phyloP scores from a whole-genome alignment of 2,113 vertebrate species.

The Tupaia tana region DNA sequence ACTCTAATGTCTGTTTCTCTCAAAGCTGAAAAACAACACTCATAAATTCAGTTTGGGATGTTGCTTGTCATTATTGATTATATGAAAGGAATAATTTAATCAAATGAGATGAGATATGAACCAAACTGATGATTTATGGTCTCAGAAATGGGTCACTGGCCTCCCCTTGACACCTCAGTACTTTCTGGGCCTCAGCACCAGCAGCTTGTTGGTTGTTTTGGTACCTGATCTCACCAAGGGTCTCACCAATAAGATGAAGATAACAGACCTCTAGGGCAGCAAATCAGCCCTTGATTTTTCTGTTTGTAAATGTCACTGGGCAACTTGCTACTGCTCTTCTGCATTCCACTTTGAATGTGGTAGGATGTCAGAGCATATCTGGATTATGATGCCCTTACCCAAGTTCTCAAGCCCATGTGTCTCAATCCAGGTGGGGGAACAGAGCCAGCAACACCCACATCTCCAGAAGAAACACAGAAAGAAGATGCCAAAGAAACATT shows the following conservation, averaged over 20 bases:
- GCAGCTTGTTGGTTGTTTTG: not conserved
- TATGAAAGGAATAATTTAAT: slow-evolving; percentile 26
- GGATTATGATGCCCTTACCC: not conserved
- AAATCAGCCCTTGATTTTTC: slow-evolving; percentile 14
- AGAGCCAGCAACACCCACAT: slow-evolving; percentile 79
- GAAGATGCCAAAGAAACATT: slow-evolving; percentile 84
- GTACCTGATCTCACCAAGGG: slow-evolving; percentile 8
- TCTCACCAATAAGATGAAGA: not conserved
- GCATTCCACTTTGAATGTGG: not conserved
- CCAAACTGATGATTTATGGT: not conserved
- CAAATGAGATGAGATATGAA: not conserved
- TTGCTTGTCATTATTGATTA: slow-evolving; percentile 10
- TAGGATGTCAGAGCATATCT: not conserved
- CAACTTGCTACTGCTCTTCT: not conserved
- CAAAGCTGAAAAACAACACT: slow-evolving; percentile 3
- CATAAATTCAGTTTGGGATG: slow-evolving; percentile 30
- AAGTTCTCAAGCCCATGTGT: slow-evolving; percentile 41
- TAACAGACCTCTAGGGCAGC: not conserved
- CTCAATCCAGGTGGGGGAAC: slow-evolving; percentile 75
- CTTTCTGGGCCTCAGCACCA: not conserved
- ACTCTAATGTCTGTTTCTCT: not conserved
- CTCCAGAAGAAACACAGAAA: slow-evolving; percentile 82
- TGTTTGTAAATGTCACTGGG: slow-evolving; percentile 9
- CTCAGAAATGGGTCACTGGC: not conserved
- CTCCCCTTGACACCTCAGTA: not conserved